These are phyloP conservation scores for zebrafish (Danio rerio) DNA, from an alignment of 2,113 vertebrate genomes.

Conservation along the genomic window DNA sequence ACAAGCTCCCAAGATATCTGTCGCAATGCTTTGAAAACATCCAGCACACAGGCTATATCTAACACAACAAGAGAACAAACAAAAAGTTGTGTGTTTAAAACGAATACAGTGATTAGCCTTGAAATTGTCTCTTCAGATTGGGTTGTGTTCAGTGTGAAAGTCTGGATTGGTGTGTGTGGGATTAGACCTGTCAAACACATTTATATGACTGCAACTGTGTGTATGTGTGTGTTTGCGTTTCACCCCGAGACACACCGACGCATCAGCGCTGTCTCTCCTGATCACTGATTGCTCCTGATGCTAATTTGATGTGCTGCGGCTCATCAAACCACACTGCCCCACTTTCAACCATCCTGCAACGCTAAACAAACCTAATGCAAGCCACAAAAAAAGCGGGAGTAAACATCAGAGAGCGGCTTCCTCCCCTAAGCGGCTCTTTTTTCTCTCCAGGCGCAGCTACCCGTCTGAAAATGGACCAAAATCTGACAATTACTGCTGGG, in stretches of 20 bases:
- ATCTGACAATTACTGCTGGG: conserved; percentile 39
- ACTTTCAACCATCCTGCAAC: conserved; percentile 43
- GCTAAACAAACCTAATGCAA: conserved; percentile 51
- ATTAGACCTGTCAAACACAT: conserved; percentile 35
- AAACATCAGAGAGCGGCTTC: conserved; percentile 30
- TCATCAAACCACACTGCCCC: conserved; percentile 46
- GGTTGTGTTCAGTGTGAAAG: conserved; percentile 5
- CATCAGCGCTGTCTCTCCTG: conserved; percentile 33
- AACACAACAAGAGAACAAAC: neutral
- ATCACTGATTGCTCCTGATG: conserved; percentile 39
- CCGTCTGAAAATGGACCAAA: neutral
- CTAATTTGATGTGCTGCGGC: conserved; percentile 51
- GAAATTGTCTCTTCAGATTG: neutral
- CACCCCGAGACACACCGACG: conserved; percentile 1
- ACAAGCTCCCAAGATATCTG: neutral
- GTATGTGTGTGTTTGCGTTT: conserved; percentile 7
- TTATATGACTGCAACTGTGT: neutral
- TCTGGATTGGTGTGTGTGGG: neutral
- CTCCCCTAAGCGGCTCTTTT: neutral
- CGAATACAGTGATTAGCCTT: neutral
- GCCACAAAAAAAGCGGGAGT: conserved; percentile 33
- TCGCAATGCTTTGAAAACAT: neutral
- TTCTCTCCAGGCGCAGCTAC: conserved; percentile 7
- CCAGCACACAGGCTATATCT: neutral
- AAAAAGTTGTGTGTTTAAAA: neutral